Evolutionary conservation across 1,140 invertebrate species (phyloP), one percentile per base, ranked within the genome.

Genomic region (Hyphantria cunea): DNA sequence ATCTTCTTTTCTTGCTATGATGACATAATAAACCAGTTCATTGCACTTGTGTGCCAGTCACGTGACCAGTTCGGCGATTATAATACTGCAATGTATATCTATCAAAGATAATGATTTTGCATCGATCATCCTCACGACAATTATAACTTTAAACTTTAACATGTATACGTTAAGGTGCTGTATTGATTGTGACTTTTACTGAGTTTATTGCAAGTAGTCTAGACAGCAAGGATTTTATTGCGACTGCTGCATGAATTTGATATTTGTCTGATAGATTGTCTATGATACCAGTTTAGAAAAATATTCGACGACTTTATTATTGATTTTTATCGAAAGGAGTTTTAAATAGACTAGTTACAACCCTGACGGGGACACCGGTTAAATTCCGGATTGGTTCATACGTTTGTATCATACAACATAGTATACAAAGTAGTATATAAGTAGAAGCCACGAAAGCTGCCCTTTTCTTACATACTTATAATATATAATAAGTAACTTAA

Each of bases 1-100:
- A n/a, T n/a, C n/a, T n/a, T n/a, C n/a, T n/a, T n/a, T n/a, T n/a
- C n/a, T 41, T 7, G 6, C 39, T 34, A 52, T 13, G 37, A 47
- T 48, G 31, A 48, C 54, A 41, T 33, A 51, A 51, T 15, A 51
- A 51, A 51, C 47, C 25, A 9, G 58, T 60, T 60, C 39, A 60
- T 51, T 60, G 58, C 58, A 60, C 49, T 60, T 60, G 11, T 42
- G 15, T 17, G 42, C n/a, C 5, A 11, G 45, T 48, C 45, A 58
- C 45, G 55, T 58, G 33, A 49, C 55, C 11, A 5, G 44, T 49
- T 45, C 33, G 0, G 25, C 44, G 12, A 48, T 37, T 48, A 48
- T 25, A 56, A 56, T 48, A 58, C 1, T 39, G 45, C 33, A 58
- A 49, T 49, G 45, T 58, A 39, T 58, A 49, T 17, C 11, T 58